Evolutionary conservation across 2,888 invertebrate genomes (phyloP).

Genomic region (Agrotis ipsilon): DNA sequence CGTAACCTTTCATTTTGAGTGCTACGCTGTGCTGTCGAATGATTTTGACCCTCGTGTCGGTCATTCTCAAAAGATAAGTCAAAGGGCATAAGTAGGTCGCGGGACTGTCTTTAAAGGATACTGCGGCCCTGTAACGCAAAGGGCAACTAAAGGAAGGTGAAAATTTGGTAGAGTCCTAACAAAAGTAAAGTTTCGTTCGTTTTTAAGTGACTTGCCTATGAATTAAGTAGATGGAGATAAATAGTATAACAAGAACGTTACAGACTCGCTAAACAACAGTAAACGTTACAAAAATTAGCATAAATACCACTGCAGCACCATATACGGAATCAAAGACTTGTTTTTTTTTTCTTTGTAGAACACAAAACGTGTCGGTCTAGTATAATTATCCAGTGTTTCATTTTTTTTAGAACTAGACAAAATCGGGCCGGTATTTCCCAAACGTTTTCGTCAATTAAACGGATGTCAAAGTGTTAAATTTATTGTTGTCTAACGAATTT

Average conservation of each 20-base stretch:
- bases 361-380: slow-evolving; percentile 39
- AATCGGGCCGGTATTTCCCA: slow-evolving; percentile 67
- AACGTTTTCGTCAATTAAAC: slow-evolving; percentile 64
- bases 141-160: too few species aligned
- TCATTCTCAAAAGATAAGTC: too few species aligned
- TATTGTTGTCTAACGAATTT: slow-evolving; percentile 50
- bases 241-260: background rate
- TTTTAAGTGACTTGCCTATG: too few species aligned
- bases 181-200: too few species aligned
- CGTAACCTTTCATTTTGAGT: background rate
- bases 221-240: too few species aligned
- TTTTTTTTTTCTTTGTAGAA: slow-evolving; percentile 39
- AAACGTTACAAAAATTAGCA: slow-evolving; percentile 39
- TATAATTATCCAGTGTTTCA: slow-evolving; percentile 52
- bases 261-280: slow-evolving; percentile 22
- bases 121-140: too few species aligned
- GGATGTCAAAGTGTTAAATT: slow-evolving; percentile 66
- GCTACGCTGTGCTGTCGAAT: background rate
- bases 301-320: slow-evolving; percentile 35
- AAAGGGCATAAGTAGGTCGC: too few species aligned
- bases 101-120: too few species aligned
- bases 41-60: background rate
- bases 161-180: too few species aligned
- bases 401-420: slow-evolving; percentile 50
- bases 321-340: slow-evolving; percentile 45